Percentiles rank a stretch among this genome's conserved stretches.
These are phyloP conservation scores for Chrysolina oricalcia DNA, from an alignment of 2,888 invertebrate genomes.

Conservation along the genomic window DNA sequence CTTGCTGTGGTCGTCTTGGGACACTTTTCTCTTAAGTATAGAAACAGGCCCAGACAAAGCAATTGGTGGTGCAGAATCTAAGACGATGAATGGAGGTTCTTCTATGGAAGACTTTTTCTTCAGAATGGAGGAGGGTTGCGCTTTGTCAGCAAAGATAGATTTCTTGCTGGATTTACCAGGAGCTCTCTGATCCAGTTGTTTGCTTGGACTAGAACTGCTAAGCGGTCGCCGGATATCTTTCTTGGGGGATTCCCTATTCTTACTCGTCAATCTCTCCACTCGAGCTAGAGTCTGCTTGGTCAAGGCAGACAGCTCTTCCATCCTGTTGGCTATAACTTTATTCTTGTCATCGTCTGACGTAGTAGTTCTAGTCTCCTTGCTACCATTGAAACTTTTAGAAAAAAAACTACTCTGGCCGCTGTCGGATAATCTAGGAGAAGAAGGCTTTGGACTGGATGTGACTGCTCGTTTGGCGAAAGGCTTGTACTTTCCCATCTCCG, in stretches of 20 bases:
- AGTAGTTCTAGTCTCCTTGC: slow-evolving; percentile 31
- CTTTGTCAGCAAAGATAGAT: slow-evolving; percentile 42
- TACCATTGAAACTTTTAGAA: slow-evolving; percentile 23
- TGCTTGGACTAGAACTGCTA: slow-evolving; percentile 45
- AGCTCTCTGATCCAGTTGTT: slow-evolving; percentile 40
- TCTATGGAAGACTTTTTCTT: slow-evolving; percentile 78
- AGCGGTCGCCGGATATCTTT: slow-evolving; percentile 51
- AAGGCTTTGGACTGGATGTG: slow-evolving; percentile 56
- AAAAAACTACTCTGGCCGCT: slow-evolving; percentile 33
- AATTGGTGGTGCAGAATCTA: slow-evolving; percentile 49
- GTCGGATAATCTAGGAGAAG: slow-evolving; percentile 39
- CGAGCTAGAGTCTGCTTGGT: slow-evolving; percentile 81
- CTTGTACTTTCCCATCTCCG: slow-evolving; percentile 63
- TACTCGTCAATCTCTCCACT: slow-evolving; percentile 77
- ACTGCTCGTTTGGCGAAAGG: slow-evolving; percentile 55
- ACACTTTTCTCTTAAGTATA: slow-evolving; percentile 76
- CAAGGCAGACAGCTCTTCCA: slow-evolving; percentile 79
- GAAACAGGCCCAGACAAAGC: slow-evolving; percentile 71
- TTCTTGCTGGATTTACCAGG: slow-evolving; percentile 37
- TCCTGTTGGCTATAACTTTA: slow-evolving; percentile 73
- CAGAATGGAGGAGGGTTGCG: slow-evolving; percentile 75
- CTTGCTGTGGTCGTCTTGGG: slow-evolving; percentile 71
- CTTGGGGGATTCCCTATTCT: slow-evolving; percentile 62
- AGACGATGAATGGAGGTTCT: slow-evolving; percentile 63
- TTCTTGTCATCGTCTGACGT: slow-evolving; percentile 55